Conservation (phyloP, 2,797 vertebrate species). For the Anguilla megastoma region DNA sequence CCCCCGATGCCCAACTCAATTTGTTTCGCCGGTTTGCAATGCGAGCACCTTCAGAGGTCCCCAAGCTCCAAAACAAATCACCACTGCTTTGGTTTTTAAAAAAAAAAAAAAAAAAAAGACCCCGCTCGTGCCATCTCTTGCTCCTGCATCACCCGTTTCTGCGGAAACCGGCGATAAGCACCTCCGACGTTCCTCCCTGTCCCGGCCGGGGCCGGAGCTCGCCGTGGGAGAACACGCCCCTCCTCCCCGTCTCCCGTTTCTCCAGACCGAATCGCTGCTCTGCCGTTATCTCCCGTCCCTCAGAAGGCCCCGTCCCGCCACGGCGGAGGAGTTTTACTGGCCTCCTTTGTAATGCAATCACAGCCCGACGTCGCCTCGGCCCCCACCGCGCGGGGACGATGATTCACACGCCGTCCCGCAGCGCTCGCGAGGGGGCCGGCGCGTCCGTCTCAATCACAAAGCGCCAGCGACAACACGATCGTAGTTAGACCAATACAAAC, state of each 20-base stretch:
- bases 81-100: conserved; percentile 1
- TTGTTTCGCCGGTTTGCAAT: conserved; percentile 3
- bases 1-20: conserved; percentile 23
- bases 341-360: conserved; percentile 17
- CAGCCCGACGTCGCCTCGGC: neutral
- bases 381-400: neutral
- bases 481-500: neutral
- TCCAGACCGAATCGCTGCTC: neutral
- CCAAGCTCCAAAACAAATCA: conserved; percentile 25
- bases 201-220: neutral
- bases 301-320: neutral
- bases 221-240: neutral
- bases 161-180: neutral
- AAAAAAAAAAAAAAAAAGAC: neutral
- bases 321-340: neutral
- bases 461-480: conserved; percentile 4
- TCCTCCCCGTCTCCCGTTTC: neutral
- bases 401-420: neutral
- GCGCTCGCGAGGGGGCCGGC: neutral
- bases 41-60: neutral
- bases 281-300: neutral
- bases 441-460: conserved; percentile 8
- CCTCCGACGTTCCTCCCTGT: neutral
- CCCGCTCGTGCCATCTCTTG: neutral
- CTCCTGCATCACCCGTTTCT: neutral